Conservation (phyloP, 2,888 invertebrate genomes). For the Chrysolina oricalcia region DNA sequence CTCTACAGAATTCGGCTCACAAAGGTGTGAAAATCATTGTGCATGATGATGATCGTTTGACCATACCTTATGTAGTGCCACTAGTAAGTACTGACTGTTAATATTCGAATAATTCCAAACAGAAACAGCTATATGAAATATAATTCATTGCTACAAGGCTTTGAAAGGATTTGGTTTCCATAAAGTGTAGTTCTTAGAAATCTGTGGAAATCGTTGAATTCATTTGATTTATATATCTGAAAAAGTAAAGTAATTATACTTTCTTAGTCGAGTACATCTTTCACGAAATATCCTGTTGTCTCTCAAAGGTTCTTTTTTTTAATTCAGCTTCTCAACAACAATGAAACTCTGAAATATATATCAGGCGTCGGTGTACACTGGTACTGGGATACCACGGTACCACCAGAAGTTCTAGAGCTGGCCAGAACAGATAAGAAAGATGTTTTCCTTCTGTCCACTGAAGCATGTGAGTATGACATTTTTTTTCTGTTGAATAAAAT, state of each 20-base stretch:
- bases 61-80: constrained; percentile 73
- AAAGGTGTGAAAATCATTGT: constrained; percentile 80
- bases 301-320: too few species aligned
- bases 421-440: constrained; percentile 78
- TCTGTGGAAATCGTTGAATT: too few species aligned
- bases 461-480: constrained; percentile 80
- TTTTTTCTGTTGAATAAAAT: background rate
- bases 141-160: too few species aligned
- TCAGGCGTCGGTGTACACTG: constrained; percentile 87
- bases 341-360: constrained; percentile 73
- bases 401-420: constrained; percentile 74
- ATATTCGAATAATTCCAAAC: too few species aligned
- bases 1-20: constrained; percentile 76
- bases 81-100: constrained; percentile 40
- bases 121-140: too few species aligned
- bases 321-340: constrained; percentile 3
- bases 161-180: too few species aligned
- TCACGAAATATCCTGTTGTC: too few species aligned
- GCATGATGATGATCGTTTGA: constrained; percentile 83
- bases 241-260: too few species aligned
- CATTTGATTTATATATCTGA: too few species aligned
- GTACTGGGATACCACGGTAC: constrained; percentile 80
- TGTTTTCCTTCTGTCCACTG: constrained; percentile 84
- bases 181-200: too few species aligned
- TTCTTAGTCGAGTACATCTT: too few species aligned